Percentiles rank a stretch among this genome's conserved stretches.
These are phyloP conservation scores for Heliothis peltigera DNA, from an alignment of 2,888 invertebrate genomes.

Conservation along the genomic window DNA sequence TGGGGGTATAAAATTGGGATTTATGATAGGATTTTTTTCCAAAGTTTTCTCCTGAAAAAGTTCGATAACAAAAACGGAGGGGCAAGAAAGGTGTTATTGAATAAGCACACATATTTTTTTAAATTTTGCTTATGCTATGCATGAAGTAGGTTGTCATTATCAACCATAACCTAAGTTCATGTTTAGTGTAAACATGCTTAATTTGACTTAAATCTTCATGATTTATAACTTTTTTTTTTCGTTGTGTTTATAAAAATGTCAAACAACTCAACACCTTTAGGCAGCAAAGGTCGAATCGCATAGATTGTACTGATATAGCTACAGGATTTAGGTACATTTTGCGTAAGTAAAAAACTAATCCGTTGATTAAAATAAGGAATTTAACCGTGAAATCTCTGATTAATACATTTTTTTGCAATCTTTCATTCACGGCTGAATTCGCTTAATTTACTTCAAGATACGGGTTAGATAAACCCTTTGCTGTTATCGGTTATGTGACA, in stretches of 20 bases:
- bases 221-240: no score
- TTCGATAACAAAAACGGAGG: no score
- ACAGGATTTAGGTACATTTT: constrained; percentile 3
- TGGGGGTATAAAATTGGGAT: not conserved
- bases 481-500: not conserved
- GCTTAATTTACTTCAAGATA: constrained; percentile 36
- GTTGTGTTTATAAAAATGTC: no score
- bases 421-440: constrained; percentile 14
- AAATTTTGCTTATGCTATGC: no score
- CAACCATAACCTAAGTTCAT: no score
- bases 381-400: constrained; percentile 34
- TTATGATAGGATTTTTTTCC: no score
- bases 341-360: constrained; percentile 17
- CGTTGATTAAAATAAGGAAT: constrained; percentile 23
- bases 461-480: constrained; percentile 14
- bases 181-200: no score
- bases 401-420: constrained; percentile 16
- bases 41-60: no score
- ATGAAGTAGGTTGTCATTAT: no score
- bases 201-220: no score
- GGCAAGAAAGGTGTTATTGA: no score
- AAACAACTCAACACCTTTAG: not conserved
- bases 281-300: not conserved
- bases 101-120: no score
- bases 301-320: not conserved